phyloP scores from a whole-genome alignment of 1,140 invertebrate genomes.

The Tetragonula clypearis region DNA sequence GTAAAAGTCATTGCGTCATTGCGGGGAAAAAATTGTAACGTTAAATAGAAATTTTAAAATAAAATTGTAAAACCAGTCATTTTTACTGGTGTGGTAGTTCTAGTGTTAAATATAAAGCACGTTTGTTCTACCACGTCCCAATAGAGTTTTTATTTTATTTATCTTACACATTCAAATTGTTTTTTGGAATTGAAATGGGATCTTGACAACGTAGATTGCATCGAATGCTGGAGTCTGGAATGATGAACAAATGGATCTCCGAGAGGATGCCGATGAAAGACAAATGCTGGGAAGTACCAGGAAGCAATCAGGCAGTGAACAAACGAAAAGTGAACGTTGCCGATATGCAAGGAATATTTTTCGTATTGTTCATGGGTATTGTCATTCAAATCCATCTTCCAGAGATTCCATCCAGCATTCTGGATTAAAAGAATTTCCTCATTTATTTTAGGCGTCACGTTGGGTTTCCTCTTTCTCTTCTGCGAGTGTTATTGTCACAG shows the following conservation, averaged over 20 bases:
- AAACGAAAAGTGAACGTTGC: constrained; percentile 93
- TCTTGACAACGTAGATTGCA: constrained; percentile 83
- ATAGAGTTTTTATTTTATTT: background rate
- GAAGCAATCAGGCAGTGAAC: constrained; percentile 85
- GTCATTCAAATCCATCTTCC: background rate
- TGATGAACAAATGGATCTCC: constrained; percentile 91
- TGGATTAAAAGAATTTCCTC: background rate
- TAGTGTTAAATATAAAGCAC: background rate
- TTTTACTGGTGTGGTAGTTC: too few species aligned
- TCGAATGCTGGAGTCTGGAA: constrained; percentile 91
- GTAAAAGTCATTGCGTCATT: too few species aligned
- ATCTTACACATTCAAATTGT: background rate
- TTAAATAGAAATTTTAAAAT: too few species aligned
- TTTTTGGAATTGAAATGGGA: background rate
- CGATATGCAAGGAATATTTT: constrained; percentile 96
- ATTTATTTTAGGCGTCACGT: constrained; percentile 81
- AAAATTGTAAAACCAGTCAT: too few species aligned
- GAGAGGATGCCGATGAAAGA: constrained; percentile 90
- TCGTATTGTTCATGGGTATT: constrained; percentile 89
- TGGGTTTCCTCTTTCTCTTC: constrained; percentile 81
- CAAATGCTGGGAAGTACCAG: constrained; percentile 87
- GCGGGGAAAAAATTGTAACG: too few species aligned
- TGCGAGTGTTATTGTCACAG: constrained; percentile 83
- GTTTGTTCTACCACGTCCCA: background rate
- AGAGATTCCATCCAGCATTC: background rate